phyloP scores from a whole-genome alignment of 1,140 invertebrate genomes.

The Heliconius himera region DNA sequence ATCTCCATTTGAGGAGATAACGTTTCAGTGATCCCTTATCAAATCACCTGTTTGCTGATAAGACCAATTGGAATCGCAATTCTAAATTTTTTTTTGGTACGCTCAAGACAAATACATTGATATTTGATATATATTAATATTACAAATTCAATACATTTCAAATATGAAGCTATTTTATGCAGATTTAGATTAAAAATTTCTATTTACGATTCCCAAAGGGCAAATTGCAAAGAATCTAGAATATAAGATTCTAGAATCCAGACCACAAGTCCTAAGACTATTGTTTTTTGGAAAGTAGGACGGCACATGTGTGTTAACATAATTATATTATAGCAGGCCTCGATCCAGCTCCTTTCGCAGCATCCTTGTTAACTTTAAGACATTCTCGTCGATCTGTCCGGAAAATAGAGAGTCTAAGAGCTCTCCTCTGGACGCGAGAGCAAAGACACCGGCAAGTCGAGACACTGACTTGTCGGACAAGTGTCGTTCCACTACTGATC shows the following conservation, averaged over 20 bases:
- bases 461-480: slow-evolving; percentile 75
- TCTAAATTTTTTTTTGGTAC: not conserved
- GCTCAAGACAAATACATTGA: not conserved
- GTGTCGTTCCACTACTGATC: slow-evolving; percentile 72
- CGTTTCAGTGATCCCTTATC: slow-evolving; percentile 39
- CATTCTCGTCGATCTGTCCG: slow-evolving; percentile 69
- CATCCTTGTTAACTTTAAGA: slow-evolving; percentile 71
- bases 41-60: not conserved
- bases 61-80: not conserved
- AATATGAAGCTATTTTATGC: not conserved
- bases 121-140: slow-evolving; percentile 1
- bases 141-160: slow-evolving; percentile 4
- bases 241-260: slow-evolving; percentile 4
- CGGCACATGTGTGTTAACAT: slow-evolving; percentile 53
- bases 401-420: slow-evolving; percentile 72
- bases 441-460: slow-evolving; percentile 68
- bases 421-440: slow-evolving; percentile 64
- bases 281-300: slow-evolving; percentile 49
- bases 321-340: slow-evolving; percentile 66
- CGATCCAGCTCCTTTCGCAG: slow-evolving; percentile 72
- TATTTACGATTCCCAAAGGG: slow-evolving; percentile 6
- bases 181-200: not conserved
- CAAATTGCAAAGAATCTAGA: slow-evolving; percentile 18
- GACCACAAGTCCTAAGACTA: slow-evolving; percentile 16
- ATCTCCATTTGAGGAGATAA: slow-evolving; percentile 74